Base-by-base conservation (phyloP, 2,888 invertebrate genomes). In the Sarcophaga caerulescens region DNA sequence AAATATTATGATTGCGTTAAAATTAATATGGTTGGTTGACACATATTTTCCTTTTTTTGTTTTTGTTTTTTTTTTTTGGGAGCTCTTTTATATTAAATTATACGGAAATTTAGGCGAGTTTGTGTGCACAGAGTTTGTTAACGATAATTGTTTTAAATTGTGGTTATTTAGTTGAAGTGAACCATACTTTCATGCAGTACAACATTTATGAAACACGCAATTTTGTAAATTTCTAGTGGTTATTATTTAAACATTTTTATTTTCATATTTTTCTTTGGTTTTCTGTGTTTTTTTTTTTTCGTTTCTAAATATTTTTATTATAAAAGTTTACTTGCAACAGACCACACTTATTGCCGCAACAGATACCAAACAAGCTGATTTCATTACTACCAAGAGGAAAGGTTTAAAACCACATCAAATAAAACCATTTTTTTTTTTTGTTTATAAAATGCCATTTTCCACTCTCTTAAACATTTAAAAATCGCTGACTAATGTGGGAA, bases 71-170 rank as follows among this genome's bases (percentile, higher is more conserved):
- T 14, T 47, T 66, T 52, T 62, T 45, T 17, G 35, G 23, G 19
- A 77, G 60, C 23, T 17, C 12, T 66, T 75, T 63, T 63, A 8
- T 45, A 63, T 68, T 23, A 59, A 45, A 60, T n/a, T 60, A 57
- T 73, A 19, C 60, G 60, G 14, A 45, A 70, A 44, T 76, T 59
- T 65, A 35, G 12, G 52, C 17, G 21, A 70, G 70, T 70, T 70
- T 70, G 21, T n/a, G 52, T 52, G 52, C 52, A 12, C 14, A 52
- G 52, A 52, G 52, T 52, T 52, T 52, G 52, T 52, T 52, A 12
- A 17, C 4, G 25, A 77, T 76, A 83, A 76, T 83, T 83, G 45
- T 73, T 59, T 83, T 68, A 73, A 45, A 83, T 77, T 80, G 83
- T 35, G 80, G 83, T 80, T 68, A 70, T 65, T 73, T 65, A 63